A percentile compares a stretch with the other conserved stretches of the same genome.
These are phyloP conservation scores for Crioceris asparagi DNA, from an alignment of 2,888 invertebrate species.

Conservation along the genomic window DNA sequence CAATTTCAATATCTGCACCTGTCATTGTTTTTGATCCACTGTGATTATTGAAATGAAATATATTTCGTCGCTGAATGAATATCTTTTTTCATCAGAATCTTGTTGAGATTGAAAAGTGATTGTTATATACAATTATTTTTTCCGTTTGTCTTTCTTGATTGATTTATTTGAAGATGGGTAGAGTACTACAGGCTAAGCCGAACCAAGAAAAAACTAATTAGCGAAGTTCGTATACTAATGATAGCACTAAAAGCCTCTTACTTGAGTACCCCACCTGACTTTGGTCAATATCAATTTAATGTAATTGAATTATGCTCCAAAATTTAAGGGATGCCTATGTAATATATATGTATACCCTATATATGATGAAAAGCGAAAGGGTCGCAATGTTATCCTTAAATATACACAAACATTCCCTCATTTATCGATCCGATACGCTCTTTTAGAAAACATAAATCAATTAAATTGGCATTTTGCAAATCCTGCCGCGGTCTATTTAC, in stretches of 20 bases:
- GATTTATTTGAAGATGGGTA: too few relatives aligned
- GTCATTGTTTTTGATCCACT: too few relatives aligned
- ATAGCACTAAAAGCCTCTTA: constrained; percentile 14
- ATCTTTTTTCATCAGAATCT: too few relatives aligned
- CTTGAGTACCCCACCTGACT: constrained; percentile 15
- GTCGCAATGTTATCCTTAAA: constrained; percentile 12
- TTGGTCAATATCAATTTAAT: constrained; percentile 19
- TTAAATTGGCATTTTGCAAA: constrained; percentile 14
- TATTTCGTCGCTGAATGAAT: too few relatives aligned
- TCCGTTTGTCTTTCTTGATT: too few relatives aligned
- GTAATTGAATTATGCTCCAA: constrained; percentile 15
- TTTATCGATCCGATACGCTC: constrained; percentile 10
- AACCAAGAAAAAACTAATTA: background rate
- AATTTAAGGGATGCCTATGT: constrained; percentile 12
- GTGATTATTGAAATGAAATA: too few relatives aligned
- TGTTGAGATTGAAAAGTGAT: too few relatives aligned
- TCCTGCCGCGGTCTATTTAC: constrained; percentile 24
- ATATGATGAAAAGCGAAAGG: constrained; percentile 13
- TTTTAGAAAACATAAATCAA: constrained; percentile 14
- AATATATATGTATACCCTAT: constrained; percentile 1
- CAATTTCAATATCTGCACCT: too few relatives aligned
- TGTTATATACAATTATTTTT: too few relatives aligned
- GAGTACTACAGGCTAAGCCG: too few relatives aligned
- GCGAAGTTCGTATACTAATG: constrained; percentile 1
- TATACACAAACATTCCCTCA: constrained; percentile 13